phyloP scores from a whole-genome alignment of 92 coral and sea anemone genomes.

The Metridium senile region DNA sequence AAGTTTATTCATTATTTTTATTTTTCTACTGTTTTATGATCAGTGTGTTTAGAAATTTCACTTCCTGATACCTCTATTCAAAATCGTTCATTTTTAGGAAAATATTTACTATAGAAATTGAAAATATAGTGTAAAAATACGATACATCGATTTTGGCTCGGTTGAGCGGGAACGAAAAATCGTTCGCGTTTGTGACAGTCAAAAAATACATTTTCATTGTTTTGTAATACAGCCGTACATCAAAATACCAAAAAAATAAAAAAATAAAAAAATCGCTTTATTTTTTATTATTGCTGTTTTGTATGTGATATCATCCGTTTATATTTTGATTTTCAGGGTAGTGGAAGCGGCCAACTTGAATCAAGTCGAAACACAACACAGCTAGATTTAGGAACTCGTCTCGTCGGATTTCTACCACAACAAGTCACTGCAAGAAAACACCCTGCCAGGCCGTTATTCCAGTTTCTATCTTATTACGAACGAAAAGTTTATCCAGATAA shows the following conservation, averaged over 20 bases:
- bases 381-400: background rate
- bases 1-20: too few relatives aligned
- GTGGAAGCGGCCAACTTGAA: conserved; percentile 9
- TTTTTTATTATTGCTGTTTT: background rate
- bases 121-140: too few relatives aligned
- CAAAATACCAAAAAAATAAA: too few relatives aligned
- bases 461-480: conserved; percentile 52
- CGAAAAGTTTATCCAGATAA: conserved; percentile 53
- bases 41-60: too few relatives aligned
- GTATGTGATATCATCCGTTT: background rate
- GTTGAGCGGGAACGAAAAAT: background rate
- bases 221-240: background rate
- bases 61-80: too few relatives aligned
- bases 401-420: conserved; percentile 3
- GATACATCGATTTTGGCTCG: background rate
- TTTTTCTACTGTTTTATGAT: too few relatives aligned
- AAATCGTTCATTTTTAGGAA: too few relatives aligned
- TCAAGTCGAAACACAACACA: background rate
- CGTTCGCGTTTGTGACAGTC: background rate
- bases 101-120: too few relatives aligned
- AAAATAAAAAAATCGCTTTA: background rate
- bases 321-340: conserved; percentile 7
- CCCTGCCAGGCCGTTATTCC: conserved; percentile 22
- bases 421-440: background rate
- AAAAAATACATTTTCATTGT: too few relatives aligned